A percentile compares a stretch with the other conserved stretches of the same genome.
These are phyloP conservation scores for Branchipolynoe longqiensis DNA, from an alignment of 2,888 invertebrate genomes.

Conservation along the genomic window DNA sequence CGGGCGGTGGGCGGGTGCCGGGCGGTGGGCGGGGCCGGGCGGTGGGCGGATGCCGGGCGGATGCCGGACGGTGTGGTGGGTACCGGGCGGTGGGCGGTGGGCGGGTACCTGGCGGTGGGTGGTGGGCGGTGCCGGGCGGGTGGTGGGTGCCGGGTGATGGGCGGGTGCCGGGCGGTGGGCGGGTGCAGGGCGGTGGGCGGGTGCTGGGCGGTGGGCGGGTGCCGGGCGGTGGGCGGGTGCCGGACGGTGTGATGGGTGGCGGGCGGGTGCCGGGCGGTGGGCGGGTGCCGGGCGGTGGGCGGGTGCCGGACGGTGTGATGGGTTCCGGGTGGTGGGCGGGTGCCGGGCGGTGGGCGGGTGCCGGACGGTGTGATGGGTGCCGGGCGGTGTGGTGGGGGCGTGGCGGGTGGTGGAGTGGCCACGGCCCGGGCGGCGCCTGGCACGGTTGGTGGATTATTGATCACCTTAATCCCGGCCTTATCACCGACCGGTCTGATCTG, in stretches of 20 bases:
- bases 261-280: neutral
- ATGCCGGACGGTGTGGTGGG: too few relatives aligned
- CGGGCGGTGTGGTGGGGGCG: neutral
- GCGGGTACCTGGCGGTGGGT: neutral
- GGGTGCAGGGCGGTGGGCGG: neutral
- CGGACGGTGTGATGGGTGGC: neutral
- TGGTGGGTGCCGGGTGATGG: neutral
- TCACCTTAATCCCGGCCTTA: slow-evolving; percentile 47
- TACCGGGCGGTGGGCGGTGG: too few relatives aligned
- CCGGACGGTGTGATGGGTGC: neutral
- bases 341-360: neutral
- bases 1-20: neutral
- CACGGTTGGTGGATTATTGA: slow-evolving; percentile 39
- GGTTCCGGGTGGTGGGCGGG: neutral
- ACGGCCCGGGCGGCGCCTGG: slow-evolving; percentile 10
- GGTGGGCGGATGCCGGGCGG: too few relatives aligned
- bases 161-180: neutral
- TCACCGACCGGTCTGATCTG: slow-evolving; percentile 29
- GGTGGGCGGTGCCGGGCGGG: neutral
- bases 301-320: neutral
- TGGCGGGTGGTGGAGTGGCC: neutral
- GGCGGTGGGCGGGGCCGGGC: too few relatives aligned
- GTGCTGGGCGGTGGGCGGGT: neutral
- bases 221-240: neutral
- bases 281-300: neutral